Conservation (phyloP, 2,888 invertebrate species). For the Matsumyia berberina region DNA sequence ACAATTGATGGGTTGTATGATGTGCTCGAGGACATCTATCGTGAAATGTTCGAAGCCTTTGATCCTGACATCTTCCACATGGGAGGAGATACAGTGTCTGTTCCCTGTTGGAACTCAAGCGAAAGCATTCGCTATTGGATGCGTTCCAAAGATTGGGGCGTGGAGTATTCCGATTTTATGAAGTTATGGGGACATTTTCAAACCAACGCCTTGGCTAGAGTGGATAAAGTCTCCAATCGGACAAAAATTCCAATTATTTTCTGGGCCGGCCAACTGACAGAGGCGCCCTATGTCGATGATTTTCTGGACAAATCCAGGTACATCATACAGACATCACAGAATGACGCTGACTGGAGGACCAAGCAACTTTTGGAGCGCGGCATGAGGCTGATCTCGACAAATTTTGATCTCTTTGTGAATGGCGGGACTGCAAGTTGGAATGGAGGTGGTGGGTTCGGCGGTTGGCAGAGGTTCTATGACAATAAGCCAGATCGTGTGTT, state of each 20-base stretch:
- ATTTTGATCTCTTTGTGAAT: constrained; percentile 94
- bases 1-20: constrained; percentile 89
- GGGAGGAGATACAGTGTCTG: constrained; percentile 92
- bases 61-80: constrained; percentile 92
- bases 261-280: constrained; percentile 93
- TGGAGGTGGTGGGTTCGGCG: constrained; percentile 93
- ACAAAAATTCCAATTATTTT: constrained; percentile 88
- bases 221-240: constrained; percentile 81
- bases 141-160: constrained; percentile 86
- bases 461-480: constrained; percentile 94
- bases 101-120: constrained; percentile 91
- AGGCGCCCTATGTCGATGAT: constrained; percentile 87
- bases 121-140: constrained; percentile 89
- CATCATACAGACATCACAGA: constrained; percentile 92
- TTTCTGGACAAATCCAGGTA: constrained; percentile 90
- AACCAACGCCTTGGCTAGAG: constrained; percentile 81
- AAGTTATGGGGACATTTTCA: constrained; percentile 92
- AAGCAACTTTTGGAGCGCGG: constrained; percentile 88
- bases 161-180: constrained; percentile 86
- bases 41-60: constrained; percentile 88
- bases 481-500: constrained; percentile 88
- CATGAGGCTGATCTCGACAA: constrained; percentile 92
- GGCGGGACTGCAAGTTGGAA: constrained; percentile 94
- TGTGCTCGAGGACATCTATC: constrained; percentile 89
- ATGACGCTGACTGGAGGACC: constrained; percentile 87